phyloP scores from a whole-genome alignment of 2,888 invertebrate genomes.

The Spodoptera picta region DNA sequence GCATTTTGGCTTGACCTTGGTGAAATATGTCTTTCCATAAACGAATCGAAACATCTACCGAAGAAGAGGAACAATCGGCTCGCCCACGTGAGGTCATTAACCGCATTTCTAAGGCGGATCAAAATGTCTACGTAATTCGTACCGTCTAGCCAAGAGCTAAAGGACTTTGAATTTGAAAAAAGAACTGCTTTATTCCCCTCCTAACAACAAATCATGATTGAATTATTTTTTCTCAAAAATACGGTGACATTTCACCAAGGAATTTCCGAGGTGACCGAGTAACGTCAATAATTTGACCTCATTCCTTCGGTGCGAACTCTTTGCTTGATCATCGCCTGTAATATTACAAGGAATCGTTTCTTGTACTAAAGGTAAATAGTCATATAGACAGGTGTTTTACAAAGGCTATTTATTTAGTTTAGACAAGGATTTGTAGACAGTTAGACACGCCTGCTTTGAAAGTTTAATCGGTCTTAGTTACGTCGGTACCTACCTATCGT shows the following conservation, averaged over 20 bases:
- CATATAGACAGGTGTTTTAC: constrained; percentile 17
- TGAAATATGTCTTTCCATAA: no score
- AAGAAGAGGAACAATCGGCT: no score
- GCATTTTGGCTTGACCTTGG: no score
- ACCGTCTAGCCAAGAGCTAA: no score
- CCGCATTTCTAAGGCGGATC: no score
- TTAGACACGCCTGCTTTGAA: background rate
- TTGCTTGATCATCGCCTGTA: constrained; percentile 1
- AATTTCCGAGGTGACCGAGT: constrained; percentile 12
- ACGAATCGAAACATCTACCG: no score
- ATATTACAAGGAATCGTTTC: constrained; percentile 6
- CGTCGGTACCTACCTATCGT: no score
- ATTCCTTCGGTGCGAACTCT: constrained; percentile 9
- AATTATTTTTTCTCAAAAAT: constrained; percentile 25
- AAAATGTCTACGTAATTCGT: no score
- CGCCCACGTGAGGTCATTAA: no score
- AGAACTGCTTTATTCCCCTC: constrained; percentile 4
- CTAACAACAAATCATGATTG: constrained; percentile 1
- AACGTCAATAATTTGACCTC: constrained; percentile 36
- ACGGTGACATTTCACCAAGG: constrained; percentile 3
- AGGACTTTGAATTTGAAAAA: no score
- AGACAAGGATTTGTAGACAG: constrained; percentile 2
- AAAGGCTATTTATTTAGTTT: constrained; percentile 14
- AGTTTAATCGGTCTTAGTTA: background rate
- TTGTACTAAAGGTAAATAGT: constrained; percentile 2